These are phyloP conservation scores for Autographa gamma DNA, from an alignment of 2,888 invertebrate species.

Conservation along the genomic window DNA sequence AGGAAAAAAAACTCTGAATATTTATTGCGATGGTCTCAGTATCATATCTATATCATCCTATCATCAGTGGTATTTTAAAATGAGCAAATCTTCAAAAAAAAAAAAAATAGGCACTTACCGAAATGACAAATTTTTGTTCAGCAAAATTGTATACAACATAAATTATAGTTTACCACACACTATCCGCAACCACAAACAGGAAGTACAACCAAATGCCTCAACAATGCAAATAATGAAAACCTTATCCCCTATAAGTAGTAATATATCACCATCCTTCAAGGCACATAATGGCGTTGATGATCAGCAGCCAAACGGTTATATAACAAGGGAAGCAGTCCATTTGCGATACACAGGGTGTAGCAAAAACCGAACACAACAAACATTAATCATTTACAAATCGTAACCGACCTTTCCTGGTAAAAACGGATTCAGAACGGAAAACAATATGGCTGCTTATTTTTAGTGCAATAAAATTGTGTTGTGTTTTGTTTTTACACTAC, in stretches of 20 bases:
- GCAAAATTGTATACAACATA: too few species aligned
- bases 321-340: conserved; percentile 64
- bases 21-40: too few species aligned
- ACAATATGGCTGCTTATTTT: conserved; percentile 42
- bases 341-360: conserved; percentile 55
- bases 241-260: conserved; percentile 43
- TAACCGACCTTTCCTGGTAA: conserved; percentile 44
- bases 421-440: conserved; percentile 48
- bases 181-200: too few species aligned
- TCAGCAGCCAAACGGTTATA: conserved; percentile 54
- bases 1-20: too few species aligned
- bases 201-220: conserved; percentile 2
- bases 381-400: conserved; percentile 65
- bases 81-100: too few species aligned
- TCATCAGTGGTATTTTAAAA: too few species aligned
- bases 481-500: too few species aligned
- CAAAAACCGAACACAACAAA: conserved; percentile 55
- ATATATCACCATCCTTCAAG: conserved; percentile 46
- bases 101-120: too few species aligned
- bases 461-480: conserved; percentile 45
- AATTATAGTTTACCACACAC: too few species aligned
- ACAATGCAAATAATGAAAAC: conserved; percentile 36
- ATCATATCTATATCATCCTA: too few species aligned
- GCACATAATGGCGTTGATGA: conserved; percentile 47
- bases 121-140: too few species aligned